A percentile compares a stretch with the other conserved stretches of the same genome.
Conservation (phyloP, 2,888 invertebrate species). For the Agrotis exclamationis region DNA sequence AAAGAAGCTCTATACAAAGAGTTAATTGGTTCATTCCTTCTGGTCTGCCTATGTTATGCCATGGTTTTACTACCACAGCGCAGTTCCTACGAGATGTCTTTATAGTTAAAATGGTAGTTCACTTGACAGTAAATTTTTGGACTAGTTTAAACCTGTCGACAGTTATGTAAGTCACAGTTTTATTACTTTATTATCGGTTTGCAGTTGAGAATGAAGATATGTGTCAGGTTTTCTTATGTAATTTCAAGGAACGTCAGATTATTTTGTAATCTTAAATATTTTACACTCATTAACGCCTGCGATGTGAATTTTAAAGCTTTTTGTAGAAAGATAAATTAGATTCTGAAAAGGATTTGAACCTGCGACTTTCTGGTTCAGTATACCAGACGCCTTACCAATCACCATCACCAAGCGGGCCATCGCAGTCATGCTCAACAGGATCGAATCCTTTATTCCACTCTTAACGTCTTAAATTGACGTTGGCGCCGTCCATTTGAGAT, state of each 20-base stretch:
- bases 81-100: slow-evolving; percentile 51
- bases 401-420: too few species aligned
- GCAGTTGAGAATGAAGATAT: slow-evolving; percentile 29
- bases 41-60: background rate
- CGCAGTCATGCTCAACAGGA: too few species aligned
- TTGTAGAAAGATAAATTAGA: too few species aligned
- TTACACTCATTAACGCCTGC: too few species aligned
- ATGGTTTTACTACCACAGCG: slow-evolving; percentile 45
- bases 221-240: slow-evolving; percentile 23
- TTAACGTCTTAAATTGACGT: too few species aligned
- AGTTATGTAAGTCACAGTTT: slow-evolving; percentile 59
- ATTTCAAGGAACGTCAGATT: background rate
- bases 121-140: slow-evolving; percentile 63
- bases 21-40: slow-evolving; percentile 27
- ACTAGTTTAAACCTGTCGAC: slow-evolving; percentile 63
- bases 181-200: slow-evolving; percentile 60
- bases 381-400: too few species aligned
- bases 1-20: too few species aligned
- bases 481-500: too few species aligned
- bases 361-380: too few species aligned
- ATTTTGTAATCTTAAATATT: slow-evolving; percentile 6
- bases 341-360: too few species aligned
- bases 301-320: too few species aligned
- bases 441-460: too few species aligned
- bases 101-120: slow-evolving; percentile 58